These are phyloP conservation scores for Eupelmus urozonus DNA, from an alignment of 2,888 invertebrate genomes.

Conservation along the genomic window DNA sequence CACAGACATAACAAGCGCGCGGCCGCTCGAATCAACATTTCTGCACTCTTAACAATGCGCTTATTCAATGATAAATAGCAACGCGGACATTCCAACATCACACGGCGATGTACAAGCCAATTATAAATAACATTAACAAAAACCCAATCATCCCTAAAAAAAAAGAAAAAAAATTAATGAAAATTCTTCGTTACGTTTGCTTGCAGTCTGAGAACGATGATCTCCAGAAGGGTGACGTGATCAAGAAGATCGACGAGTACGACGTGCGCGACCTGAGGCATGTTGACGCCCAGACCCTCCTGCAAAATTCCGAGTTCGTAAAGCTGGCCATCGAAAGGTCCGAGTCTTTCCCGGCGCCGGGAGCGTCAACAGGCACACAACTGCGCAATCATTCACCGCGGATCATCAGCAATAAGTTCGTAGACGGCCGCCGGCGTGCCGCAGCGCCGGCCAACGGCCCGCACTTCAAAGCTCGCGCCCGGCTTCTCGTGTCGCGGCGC, in stretches of 20 bases:
- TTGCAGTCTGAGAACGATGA: constrained; percentile 89
- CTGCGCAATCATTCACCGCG: constrained; percentile 14
- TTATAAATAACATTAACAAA: too few relatives aligned
- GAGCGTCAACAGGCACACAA: constrained; percentile 16
- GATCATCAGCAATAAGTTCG: constrained; percentile 40
- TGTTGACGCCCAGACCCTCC: constrained; percentile 93
- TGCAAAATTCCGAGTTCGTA: constrained; percentile 89
- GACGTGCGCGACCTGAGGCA: constrained; percentile 92
- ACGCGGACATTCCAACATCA: too few relatives aligned
- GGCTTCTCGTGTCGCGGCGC: not conserved
- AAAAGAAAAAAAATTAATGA: too few relatives aligned
- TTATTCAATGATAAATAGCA: too few relatives aligned
- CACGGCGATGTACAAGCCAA: too few relatives aligned
- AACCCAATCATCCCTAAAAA: too few relatives aligned
- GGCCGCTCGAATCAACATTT: too few relatives aligned
- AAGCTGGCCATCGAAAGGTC: constrained; percentile 90
- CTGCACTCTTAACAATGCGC: too few relatives aligned
- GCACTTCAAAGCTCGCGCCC: not conserved
- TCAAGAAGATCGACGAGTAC: constrained; percentile 93
- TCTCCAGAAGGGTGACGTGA: constrained; percentile 92
- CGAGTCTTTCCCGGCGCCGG: constrained; percentile 46
- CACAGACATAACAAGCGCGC: too few relatives aligned
- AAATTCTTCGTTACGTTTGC: too few relatives aligned
- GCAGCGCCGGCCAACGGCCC: not conserved
- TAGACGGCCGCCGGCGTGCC: not conserved